Conservation (phyloP, 2,888 invertebrate genomes). For the Platycheirus rosarum region DNA sequence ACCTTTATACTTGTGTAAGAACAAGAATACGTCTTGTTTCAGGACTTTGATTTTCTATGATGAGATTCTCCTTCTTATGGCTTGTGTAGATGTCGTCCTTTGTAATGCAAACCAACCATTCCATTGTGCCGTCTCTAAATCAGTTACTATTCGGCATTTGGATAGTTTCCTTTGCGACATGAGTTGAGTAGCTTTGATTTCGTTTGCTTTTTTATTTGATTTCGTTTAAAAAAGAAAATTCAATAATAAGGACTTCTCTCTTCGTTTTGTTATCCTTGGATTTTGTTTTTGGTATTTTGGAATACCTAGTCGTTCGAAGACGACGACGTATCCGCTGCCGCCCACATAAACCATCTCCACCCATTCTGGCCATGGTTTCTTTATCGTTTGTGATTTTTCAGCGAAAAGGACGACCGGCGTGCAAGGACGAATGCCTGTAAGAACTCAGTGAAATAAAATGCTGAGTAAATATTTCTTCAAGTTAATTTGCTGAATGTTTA, state of each 20-base stretch:
- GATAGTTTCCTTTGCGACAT: conserved; percentile 42
- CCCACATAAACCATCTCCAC: conserved; percentile 41
- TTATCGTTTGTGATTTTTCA: conserved; percentile 63
- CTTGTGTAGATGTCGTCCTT: conserved; percentile 4
- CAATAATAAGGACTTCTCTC: conserved; percentile 71
- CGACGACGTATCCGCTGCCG: conserved; percentile 24
- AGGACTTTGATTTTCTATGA: conserved; percentile 24
- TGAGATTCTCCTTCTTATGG: conserved; percentile 8
- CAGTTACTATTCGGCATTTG: conserved; percentile 32
- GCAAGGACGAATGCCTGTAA: conserved; percentile 19
- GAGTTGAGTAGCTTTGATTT: conserved; percentile 59
- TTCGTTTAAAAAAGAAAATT: conserved; percentile 70
- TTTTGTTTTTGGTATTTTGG: conserved; percentile 50
- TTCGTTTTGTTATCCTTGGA: conserved; percentile 37
- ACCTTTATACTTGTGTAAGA: background rate
- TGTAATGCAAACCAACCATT: conserved; percentile 10
- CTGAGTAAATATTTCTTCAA: conserved; percentile 74
- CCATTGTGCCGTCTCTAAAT: conserved; percentile 18
- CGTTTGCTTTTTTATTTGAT: conserved; percentile 58
- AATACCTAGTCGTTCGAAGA: conserved; percentile 15
- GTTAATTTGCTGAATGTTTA: conserved; percentile 74
- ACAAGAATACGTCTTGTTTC: conserved; percentile 38
- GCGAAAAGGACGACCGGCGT: conserved; percentile 27
- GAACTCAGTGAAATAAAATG: conserved; percentile 69
- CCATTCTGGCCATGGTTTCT: conserved; percentile 31